Evolutionary conservation across 1,140 invertebrate species (phyloP), one percentile per base, ranked within the genome.

Genomic region (Bombus confusus): DNA sequence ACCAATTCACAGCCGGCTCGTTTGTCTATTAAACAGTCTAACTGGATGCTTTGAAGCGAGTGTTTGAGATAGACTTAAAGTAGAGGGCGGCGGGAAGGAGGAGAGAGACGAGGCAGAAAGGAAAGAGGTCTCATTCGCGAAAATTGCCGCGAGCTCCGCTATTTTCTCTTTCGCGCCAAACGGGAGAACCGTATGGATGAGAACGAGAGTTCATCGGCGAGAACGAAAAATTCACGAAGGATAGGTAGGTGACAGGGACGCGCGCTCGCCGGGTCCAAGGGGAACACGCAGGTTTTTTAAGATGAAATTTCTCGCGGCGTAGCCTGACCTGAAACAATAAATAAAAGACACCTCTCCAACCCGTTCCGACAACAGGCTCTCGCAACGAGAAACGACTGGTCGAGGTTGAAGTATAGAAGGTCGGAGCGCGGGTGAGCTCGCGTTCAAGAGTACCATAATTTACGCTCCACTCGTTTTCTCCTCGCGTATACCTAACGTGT

Each of bases 371-470:
- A 73, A 73, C 72, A 41, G 43, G 59, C 18, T 22, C 31, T 34
- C 52, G n/a, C 62, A 34, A 75, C 43, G 72, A 76, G 62, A 64
- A 69, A 77, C 66, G 31, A 8, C 22, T 12, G 28, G 85, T 52
- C 22, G 66, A 77, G 80, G 62, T 39, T 66, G 59, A 80, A 64
- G 78, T 59, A 62, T 47, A 80, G 83, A 73, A 80, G 57, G 31
- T 34, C 57, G 76, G 75, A 31, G 37, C 39, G 59, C n/a, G 80
- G 34, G 25, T 64, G 85, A 88, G 83, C 76, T 86, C 62, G 86
- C 90, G 87, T 91, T 92, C 90, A 89, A 86, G 85, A 89, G 85
- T 86, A 82, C 91, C 85, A 92, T 93, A 92, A 92, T 93, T 92
- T 94, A 93, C 91, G 89, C 86, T 89, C 90, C 87, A 88, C 88